Evolutionary conservation across 2,113 vertebrate genomes (phyloP), one percentile per base, ranked within the genome.

Genomic region (Embiotoca jacksoni): DNA sequence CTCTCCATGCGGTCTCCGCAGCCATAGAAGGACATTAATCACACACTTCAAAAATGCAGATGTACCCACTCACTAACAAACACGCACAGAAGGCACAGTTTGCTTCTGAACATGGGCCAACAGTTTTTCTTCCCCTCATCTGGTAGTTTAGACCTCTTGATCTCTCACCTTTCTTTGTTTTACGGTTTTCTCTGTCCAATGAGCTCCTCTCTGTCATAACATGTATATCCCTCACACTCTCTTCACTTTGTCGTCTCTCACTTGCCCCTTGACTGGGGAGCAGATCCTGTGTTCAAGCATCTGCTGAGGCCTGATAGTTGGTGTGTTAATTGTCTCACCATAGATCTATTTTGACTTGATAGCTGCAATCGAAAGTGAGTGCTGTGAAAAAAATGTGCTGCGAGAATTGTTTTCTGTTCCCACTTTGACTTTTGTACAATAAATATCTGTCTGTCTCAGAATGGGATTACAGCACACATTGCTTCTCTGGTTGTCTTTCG

Each of bases 11-110:
- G 89, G 78, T 87, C 75, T 68, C 61, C 30, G 50, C 74, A 79
- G 84, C 39, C 71, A 57, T 16, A 64, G 57, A 72, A 60, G 63
- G 80, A 83, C 84, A 92, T 92, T 92, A 92, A 92, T 92, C 89
- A 93, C 78, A 84, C 79, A 62, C 80, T 91, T 90, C 78, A 85
- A 83, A 90, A 81, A 88, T 91, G 90, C 89, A 88, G 82, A 91
- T 91, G 33, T 54, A 49, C 64, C 30, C 52, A 58, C 54, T 47
- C 44, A 70, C 14, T 55, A 30, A 55, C 65, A 57, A 39, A 63
- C 39, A 3, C 47, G 59, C 52, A 47, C 44, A 15, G 36, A 53
- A 50, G 57, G 46, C 76, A 64, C 63, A 50, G 32, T 55, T 59
- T 78, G 44, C 61, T 64, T 70, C 8, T 47, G 67, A 75, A 65